These are phyloP conservation scores for Andrena chrysosceles DNA, from an alignment of 2,888 invertebrate genomes.

Conservation along the genomic window DNA sequence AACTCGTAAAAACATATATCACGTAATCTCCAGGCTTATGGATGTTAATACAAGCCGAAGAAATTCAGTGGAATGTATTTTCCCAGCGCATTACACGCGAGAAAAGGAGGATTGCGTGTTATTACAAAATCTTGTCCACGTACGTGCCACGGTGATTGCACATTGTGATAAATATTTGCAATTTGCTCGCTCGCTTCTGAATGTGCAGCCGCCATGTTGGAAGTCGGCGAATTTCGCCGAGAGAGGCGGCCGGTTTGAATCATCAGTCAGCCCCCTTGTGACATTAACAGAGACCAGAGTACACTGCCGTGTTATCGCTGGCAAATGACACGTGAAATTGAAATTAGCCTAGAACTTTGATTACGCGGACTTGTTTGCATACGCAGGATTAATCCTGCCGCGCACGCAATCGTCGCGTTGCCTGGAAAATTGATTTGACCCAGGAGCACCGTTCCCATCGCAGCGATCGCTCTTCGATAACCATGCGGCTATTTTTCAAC, in stretches of 20 bases:
- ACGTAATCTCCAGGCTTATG: not conserved
- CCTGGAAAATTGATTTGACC: constrained; percentile 25
- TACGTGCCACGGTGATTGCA: not conserved
- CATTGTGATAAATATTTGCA: not conserved
- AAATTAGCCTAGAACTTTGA: constrained; percentile 48
- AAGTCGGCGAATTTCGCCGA: not conserved
- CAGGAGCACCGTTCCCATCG: not conserved
- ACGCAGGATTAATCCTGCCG: constrained; percentile 28
- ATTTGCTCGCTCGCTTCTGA: constrained; percentile 6
- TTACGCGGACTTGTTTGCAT: constrained; percentile 33
- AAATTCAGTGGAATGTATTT: not conserved
- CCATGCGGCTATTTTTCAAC: not conserved
- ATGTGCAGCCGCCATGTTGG: not conserved
- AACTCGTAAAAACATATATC: not conserved
- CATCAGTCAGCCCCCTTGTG: constrained; percentile 17
- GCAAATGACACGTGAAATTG: constrained; percentile 54
- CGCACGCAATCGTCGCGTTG: constrained; percentile 34
- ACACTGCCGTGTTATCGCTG: constrained; percentile 35
- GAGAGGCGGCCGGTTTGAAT: constrained; percentile 2
- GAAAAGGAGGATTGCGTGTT: not conserved
- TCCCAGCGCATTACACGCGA: not conserved
- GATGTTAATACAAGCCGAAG: not conserved
- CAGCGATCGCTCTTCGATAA: constrained; percentile 2
- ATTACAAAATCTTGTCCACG: not conserved
- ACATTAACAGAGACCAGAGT: constrained; percentile 4